Base-by-base conservation (phyloP, 2,113 vertebrate genomes). In the Lathamus discolor region DNA sequence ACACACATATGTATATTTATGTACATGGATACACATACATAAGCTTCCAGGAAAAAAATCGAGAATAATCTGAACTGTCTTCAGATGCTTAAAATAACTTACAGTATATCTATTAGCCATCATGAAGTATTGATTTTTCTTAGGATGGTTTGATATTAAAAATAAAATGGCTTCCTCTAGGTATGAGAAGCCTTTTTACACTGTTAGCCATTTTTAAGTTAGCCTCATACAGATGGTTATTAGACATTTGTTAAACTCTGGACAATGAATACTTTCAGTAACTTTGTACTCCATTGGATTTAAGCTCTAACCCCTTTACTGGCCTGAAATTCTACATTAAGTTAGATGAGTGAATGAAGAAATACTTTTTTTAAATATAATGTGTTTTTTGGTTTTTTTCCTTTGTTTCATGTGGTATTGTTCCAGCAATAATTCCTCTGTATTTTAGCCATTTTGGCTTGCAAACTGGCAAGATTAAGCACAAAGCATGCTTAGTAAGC, bases 121-220 rank as follows among this genome's bases (percentile, higher is more conserved):
- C 18, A 22, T 66, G 37, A 29, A 63, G 35, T 49, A 39, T 49
- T 93, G 64, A 19, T 54, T 88, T 88, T 94, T 46, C 31, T 83
- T 88, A 63, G 41, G 93, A 28, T 43, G 33, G 25, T 63, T 94
- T 92, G 73, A 83, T 92, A 83, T 81, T 86, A 75, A 64, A 83
- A 96, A 93, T 96, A 90, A 96, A 95, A 97, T 96, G 95, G 95
- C 93, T 93, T 97, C 93, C 85, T 90, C 48, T 86, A 63, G 43
- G 39, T 64, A 61, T 70, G 80, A 74, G 46, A 68, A 74, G 14
- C 48, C 43, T 85, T 92, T 90, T 92, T 93, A 75, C 35, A 55
- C 27, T 81, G 88, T 84, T 90, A 75, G 88, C 88, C 80, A 88
- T 96, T 93, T 95, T 93, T 44, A 81, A 86, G 35, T 92, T 74